Evolutionary conservation across 2,113 vertebrate genomes (phyloP).

Genomic region (Acrocephalus arundinaceus): DNA sequence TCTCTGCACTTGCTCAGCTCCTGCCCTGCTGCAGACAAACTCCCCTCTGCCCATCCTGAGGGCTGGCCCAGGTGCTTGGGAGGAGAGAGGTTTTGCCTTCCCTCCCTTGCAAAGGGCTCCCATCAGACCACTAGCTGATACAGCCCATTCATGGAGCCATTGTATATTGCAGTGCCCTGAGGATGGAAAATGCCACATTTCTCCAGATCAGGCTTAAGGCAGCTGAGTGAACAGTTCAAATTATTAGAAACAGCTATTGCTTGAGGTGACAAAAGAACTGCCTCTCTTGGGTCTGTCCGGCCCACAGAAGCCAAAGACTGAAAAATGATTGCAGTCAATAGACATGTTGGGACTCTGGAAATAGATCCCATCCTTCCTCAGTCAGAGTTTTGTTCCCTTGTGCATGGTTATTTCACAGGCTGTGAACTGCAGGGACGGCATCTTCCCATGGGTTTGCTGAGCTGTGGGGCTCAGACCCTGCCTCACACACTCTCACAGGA

Average conservation of each 20-base stretch:
- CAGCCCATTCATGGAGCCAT: accelerated
- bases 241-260: background rate
- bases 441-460: background rate
- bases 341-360: background rate
- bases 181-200: background rate
- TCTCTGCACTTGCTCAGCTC: background rate
- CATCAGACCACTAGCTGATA: background rate
- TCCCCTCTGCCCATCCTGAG: background rate
- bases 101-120: background rate
- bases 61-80: background rate
- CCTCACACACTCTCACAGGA: accelerated
- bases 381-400: background rate
- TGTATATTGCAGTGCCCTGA: background rate
- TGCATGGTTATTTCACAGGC: background rate
- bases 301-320: background rate
- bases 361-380: background rate
- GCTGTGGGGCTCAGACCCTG: background rate
- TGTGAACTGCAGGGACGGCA: background rate
- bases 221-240: background rate
- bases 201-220: background rate
- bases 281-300: background rate
- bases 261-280: background rate
- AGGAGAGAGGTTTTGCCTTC: background rate
- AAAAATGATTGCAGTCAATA: background rate
- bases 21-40: background rate